A percentile compares a stretch with the other conserved stretches of the same genome.
phyloP scores from a whole-genome alignment of 2,888 invertebrate genomes.

The Drosophila putrida region DNA sequence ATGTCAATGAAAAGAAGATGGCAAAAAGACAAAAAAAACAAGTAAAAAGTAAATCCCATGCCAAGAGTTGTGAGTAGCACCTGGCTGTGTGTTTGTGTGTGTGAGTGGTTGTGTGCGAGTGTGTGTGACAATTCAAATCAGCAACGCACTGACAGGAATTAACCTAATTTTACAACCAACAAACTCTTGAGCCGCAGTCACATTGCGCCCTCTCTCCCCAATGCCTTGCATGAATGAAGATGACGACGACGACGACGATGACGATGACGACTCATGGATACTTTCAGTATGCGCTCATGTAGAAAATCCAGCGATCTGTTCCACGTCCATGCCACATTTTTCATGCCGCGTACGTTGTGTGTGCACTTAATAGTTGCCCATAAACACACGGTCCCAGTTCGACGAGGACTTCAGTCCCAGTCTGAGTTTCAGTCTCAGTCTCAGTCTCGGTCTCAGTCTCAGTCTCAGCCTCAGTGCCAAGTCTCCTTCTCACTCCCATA shows the following conservation, averaged over 20 bases:
- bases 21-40: neutral
- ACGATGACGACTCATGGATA: conserved; percentile 47
- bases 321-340: conserved; percentile 82
- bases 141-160: conserved; percentile 81
- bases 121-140: conserved; percentile 78
- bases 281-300: conserved; percentile 82
- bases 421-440: conserved; percentile 5
- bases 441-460: conserved; percentile 4
- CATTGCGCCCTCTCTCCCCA: conserved; percentile 2
- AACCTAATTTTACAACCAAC: conserved; percentile 81
- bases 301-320: conserved; percentile 85
- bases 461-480: neutral
- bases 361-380: conserved; percentile 81
- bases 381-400: conserved; percentile 69
- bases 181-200: conserved; percentile 52
- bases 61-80: conserved; percentile 14
- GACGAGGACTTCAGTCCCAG: conserved; percentile 8
- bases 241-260: conserved; percentile 26
- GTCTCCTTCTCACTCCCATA: neutral
- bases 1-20: conserved; percentile 58
- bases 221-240: conserved; percentile 62
- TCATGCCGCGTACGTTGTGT: conserved; percentile 78
- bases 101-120: conserved; percentile 22
- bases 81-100: conserved; percentile 9
- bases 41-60: conserved; percentile 61